These are phyloP conservation scores for Chalcosyrphus nemorum DNA, from an alignment of 2,888 invertebrate species.

Conservation along the genomic window DNA sequence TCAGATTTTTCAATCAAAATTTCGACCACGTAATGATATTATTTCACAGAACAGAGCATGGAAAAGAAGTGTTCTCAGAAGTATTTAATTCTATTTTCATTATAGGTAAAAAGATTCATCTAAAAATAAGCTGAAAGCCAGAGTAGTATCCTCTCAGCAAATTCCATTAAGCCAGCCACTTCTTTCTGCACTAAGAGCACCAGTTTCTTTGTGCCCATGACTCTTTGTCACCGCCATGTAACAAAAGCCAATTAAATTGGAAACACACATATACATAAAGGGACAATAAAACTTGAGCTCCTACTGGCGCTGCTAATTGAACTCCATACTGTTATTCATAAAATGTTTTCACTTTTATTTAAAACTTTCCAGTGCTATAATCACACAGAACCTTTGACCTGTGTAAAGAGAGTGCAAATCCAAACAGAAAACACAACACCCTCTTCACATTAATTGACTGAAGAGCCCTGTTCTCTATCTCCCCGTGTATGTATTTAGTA, in stretches of 20 bases:
- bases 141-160: constrained; percentile 15
- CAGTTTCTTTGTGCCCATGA: not conserved
- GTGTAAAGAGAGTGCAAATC: constrained; percentile 62
- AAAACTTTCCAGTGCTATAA: constrained; percentile 52
- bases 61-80: too few relatives aligned
- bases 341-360: constrained; percentile 53
- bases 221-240: constrained; percentile 25
- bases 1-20: too few relatives aligned
- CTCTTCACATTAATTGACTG: constrained; percentile 67
- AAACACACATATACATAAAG: too few relatives aligned
- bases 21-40: too few relatives aligned
- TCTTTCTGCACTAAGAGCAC: constrained; percentile 1
- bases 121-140: not conserved
- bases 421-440: constrained; percentile 66
- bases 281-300: constrained; percentile 20
- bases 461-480: constrained; percentile 31
- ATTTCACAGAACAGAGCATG: too few relatives aligned
- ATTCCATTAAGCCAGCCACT: constrained; percentile 28
- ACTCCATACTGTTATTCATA: constrained; percentile 16
- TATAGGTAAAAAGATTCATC: too few relatives aligned
- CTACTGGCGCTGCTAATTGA: not conserved
- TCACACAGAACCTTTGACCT: constrained; percentile 60
- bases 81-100: too few relatives aligned
- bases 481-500: not conserved
- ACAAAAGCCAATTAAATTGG: constrained; percentile 67